A percentile compares a stretch with the other conserved stretches of the same genome.
Evolutionary conservation across 2,797 vertebrate genomes (phyloP).

Genomic region (Sus cebifrons): DNA sequence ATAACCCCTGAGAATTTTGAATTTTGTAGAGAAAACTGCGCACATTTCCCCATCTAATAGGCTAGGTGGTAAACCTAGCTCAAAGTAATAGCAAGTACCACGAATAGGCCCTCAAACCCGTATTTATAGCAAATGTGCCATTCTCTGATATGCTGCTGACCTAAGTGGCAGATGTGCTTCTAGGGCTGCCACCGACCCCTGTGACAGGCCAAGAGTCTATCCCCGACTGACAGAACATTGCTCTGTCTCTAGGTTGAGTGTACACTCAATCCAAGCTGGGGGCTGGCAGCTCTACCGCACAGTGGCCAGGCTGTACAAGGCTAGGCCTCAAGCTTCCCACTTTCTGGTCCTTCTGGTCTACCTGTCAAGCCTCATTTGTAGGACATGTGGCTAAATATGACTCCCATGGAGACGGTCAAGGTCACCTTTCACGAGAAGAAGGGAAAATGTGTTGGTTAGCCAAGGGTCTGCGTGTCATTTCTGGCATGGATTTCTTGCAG

Average conservation of each 20-base stretch:
- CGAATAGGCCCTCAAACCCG: background rate
- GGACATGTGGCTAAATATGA: background rate
- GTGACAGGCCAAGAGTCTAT: background rate
- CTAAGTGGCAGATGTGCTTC: background rate
- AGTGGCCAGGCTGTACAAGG: background rate
- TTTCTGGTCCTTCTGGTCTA: constrained; percentile 38
- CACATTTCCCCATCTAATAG: background rate
- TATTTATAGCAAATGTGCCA: background rate
- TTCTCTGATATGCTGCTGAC: background rate
- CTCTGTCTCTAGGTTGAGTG: background rate
- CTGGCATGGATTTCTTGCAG: background rate
- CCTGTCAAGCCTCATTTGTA: background rate
- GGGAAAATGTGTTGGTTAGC: background rate
- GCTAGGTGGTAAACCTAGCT: background rate
- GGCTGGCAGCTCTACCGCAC: background rate
- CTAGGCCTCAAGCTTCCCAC: background rate
- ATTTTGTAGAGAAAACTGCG: constrained; percentile 43
- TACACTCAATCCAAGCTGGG: background rate
- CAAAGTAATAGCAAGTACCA: background rate
- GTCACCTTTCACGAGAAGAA: constrained; percentile 49
- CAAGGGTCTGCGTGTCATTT: background rate
- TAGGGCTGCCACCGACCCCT: background rate
- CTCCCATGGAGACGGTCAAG: constrained; percentile 57
- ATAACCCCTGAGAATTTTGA: background rate
- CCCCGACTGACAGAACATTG: background rate